Evolutionary conservation across 2,113 vertebrate genomes (phyloP), one percentile per base, ranked within the genome.

Genomic region (Amphiprion ocellaris): DNA sequence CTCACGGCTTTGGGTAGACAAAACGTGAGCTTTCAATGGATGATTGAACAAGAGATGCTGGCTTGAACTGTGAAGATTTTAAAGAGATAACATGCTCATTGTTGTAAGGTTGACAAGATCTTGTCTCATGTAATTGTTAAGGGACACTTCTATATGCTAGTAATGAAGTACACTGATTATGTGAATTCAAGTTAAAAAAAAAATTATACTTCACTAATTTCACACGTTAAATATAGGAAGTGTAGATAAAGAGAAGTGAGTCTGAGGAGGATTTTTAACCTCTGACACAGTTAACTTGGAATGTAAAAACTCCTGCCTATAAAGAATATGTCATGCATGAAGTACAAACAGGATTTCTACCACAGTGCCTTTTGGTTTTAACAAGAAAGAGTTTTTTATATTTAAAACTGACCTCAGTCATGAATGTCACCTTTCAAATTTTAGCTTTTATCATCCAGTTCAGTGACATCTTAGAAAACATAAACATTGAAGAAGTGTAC

Each of bases 1-100:
- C 81, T 94, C 92, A 94, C 62, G 39, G 89, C 77, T 75, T 60
- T 74, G 80, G 74, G 26, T 21, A 69, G 84, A 90, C 84, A 87
- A 85, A 90, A 87, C 80, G 70, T 67, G 69, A 83, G 69, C 50
- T 79, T n/a, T 80, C n/a, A 77, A 24, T 47, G 49, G 30, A 30
- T n/a, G 71, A 58, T 70, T 58, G 87, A 85, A 89, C 54, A 71
- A 14, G 26, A 15, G 26, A 56, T 41, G 12, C 54, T 37, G 21
- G 14, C 8, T 21, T 60, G 37, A 56, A 50, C 21, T 82, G 53
- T 79, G 62, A 37, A 46, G 46, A 65, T 59, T 55, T 74, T 65
- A 65, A 74, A 71, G 37, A 44, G 65, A 73, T 54, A 30, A 79
- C 12, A 44, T 14, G 3, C 21, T 21, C 39, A 24, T 15, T 79